Evolutionary conservation across 2,113 vertebrate genomes (phyloP), one percentile per base, ranked within the genome.

Genomic region (Corydoras maculifer): DNA sequence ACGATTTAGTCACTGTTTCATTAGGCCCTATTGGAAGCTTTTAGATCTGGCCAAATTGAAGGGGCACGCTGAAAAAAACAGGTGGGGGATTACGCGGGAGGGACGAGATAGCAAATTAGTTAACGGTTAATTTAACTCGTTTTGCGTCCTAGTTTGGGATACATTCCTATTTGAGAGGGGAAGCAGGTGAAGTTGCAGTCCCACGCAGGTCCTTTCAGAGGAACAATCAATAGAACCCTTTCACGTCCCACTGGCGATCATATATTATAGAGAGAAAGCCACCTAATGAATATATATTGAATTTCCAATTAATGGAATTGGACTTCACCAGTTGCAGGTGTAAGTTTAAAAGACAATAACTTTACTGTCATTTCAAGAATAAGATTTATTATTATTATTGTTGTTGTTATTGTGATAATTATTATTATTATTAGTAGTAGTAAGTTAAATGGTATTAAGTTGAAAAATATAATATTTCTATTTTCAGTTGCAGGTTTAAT

Each of bases 141-240:
- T 93, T 91, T 96, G 93, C 93, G 91, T 91, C 92, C 88, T 92
- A 93, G 92, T 94, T 96, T 93, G 94, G 91, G 93, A 94, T 94
- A 94, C 93, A 95, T 94, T 96, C 93, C 94, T 97, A 98, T 97
- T 97, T 97, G 95, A 96, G 93, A 91, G 89, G 94, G 92, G 92
- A 95, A 95, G 94, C 96, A 98, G 96, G 96, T 99, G 94, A 97
- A 94, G 92, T 92, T 91, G 91, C 88, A 88, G 91, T 92, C 91
- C 88, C 92, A 95, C 87, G 92, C 92, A 86, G 92, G 80, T 90
- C 92, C 88, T 91, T 99, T 97, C 94, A 96, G 86, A 82, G 82
- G 77, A 69, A 84, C 86, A 91, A 94, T 96, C 93, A 97, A 95
- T 94, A 89, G 89, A 79, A 89, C 87, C 91, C 90, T 93, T 93